These are phyloP conservation scores for Hippopotamyrus pictus DNA, from an alignment of 2,797 vertebrate species.

Conservation along the genomic window DNA sequence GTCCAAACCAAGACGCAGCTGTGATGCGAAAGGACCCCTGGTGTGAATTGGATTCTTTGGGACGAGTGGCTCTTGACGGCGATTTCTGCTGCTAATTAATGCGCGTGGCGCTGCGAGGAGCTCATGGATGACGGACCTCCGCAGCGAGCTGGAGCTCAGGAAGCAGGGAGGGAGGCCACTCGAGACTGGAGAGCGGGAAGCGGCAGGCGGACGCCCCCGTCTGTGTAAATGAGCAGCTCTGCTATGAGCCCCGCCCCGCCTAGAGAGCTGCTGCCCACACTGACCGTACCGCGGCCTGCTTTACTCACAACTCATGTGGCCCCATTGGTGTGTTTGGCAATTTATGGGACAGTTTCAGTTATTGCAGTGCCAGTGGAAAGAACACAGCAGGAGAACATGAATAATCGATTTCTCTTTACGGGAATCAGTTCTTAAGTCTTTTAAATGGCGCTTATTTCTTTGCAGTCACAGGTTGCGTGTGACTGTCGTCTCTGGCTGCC, in stretches of 20 bases:
- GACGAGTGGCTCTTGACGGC: neutral
- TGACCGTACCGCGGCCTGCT: neutral
- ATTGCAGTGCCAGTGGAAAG: neutral
- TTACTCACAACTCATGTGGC: slow-evolving; percentile 16
- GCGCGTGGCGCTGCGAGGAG: neutral
- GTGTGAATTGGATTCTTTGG: neutral
- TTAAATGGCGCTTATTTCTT: neutral
- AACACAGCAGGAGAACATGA: neutral
- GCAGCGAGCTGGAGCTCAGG: neutral
- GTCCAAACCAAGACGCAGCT: neutral
- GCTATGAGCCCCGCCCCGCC: neutral
- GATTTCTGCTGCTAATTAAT: neutral
- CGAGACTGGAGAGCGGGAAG: neutral
- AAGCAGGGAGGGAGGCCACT: neutral
- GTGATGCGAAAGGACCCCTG: neutral
- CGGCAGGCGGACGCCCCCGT: neutral
- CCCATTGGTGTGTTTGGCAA: slow-evolving; percentile 19
- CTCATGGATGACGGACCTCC: neutral
- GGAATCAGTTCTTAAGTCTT: slow-evolving; percentile 5
- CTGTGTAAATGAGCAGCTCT: neutral
- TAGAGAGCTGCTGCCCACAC: neutral
- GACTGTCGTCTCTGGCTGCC: no score
- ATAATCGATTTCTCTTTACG: slow-evolving; percentile 21
- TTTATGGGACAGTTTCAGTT: slow-evolving; percentile 7
- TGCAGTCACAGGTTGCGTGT: neutral